phyloP scores from a whole-genome alignment of 2,888 invertebrate species.

The Rhaphigaster nebulosa region DNA sequence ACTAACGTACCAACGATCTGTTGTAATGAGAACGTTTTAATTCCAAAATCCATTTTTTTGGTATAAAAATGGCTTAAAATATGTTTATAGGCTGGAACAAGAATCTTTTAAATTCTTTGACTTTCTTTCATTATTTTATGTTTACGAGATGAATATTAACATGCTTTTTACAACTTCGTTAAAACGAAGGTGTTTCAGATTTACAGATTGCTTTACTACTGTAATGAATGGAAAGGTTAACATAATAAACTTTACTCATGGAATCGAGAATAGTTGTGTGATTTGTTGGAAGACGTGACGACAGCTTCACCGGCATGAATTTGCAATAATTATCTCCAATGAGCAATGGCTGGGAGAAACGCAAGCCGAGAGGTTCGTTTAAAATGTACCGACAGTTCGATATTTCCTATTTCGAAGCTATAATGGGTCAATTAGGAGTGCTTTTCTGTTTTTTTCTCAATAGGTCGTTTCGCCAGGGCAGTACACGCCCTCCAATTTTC shows the following conservation, averaged over 20 bases:
- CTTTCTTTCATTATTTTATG: no score
- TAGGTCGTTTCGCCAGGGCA: constrained; percentile 1
- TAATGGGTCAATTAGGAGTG: background rate
- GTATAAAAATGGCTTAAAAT: no score
- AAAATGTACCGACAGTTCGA: constrained; percentile 2
- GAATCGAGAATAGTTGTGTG: background rate
- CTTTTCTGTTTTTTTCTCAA: constrained; percentile 25
- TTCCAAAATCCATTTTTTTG: no score
- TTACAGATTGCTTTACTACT: background rate
- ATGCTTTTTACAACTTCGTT: background rate
- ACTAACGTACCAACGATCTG: no score
- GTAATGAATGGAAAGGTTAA: background rate
- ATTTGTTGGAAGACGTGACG: background rate
- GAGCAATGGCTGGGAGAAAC: background rate
- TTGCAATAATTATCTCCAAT: constrained; percentile 2
- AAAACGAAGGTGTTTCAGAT: background rate
- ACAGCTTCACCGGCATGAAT: constrained; percentile 10
- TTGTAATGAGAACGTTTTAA: no score
- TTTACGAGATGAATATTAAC: no score
- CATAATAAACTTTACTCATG: background rate
- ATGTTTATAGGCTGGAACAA: no score
- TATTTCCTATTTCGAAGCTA: background rate
- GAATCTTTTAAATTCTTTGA: no score
- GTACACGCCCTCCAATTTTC: constrained; percentile 25
- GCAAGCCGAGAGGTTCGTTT: background rate